Evolutionary conservation across 2,797 vertebrate genomes (phyloP), one percentile per base, ranked within the genome.

Genomic region (Bovichtus diacanthus): DNA sequence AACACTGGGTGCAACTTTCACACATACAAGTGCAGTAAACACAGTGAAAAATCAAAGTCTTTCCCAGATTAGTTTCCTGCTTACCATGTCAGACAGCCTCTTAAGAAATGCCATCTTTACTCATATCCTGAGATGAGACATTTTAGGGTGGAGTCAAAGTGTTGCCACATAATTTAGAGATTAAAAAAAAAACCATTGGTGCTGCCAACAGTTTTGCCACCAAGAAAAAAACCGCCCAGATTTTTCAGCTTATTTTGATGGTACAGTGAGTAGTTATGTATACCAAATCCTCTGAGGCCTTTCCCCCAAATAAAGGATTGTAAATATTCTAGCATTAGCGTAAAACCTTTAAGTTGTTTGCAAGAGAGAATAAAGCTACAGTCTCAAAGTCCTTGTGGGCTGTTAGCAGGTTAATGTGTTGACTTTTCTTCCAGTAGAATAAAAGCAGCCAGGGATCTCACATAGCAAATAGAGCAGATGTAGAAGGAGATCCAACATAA

Each of bases 111-210:
- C 16, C 64, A 69, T 63, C 7, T 74, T 56, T 73, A 53, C 74
- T 87, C 86, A 70, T 44, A 47, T 70, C 66, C 62, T 82, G 63
- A 75, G 29, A 77, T 55, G 72, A 85, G 59, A 39, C 44, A 9
- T 25, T 38, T 27, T 34, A 68, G 84, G 69, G 72, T 31, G 74
- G 78, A 62, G 80, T 15, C 9, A 74, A 76, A 77, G 31, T 7
- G 49, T 56, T 74, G 59, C 74, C 65, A 84, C 58, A 13, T 25
- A 46, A 61, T 76, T 88, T 36, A 53, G 38, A 55, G 65, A 62
- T 19, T 56, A 41, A 67, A 66, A n/a, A n/a, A n/a, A n/a, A 74
- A 67, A 74, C 68, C 8, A 27, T 59, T 21, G 29, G 31, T 5
- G 4, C 34, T 59, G 46, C 23, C n/a, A 61, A 19, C 31, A 50